These are phyloP conservation scores for Mohoua ochrocephala DNA, from an alignment of 2,113 vertebrate genomes.

Conservation along the genomic window DNA sequence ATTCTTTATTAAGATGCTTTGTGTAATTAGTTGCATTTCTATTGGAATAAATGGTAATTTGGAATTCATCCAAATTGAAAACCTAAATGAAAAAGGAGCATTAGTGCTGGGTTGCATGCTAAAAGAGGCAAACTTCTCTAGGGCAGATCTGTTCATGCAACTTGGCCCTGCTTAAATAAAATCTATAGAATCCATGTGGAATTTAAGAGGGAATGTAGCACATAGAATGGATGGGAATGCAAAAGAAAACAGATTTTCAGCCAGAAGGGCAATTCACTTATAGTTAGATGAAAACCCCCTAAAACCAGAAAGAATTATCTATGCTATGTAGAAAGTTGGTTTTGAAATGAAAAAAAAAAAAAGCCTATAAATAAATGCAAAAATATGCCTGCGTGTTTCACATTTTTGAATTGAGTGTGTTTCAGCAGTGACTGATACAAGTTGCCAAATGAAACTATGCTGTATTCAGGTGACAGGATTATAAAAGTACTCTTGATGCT, in stretches of 20 bases:
- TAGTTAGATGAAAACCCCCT: slow-evolving; percentile 71
- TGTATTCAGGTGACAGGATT: slow-evolving; percentile 1
- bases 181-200: slow-evolving; percentile 71
- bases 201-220: slow-evolving; percentile 52
- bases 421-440: not conserved
- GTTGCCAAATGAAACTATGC: not conserved
- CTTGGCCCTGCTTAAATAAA: slow-evolving; percentile 72
- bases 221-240: slow-evolving; percentile 25
- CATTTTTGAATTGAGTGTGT: not conserved
- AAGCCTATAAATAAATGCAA: slow-evolving; percentile 39
- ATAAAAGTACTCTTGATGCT: not conserved
- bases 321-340: slow-evolving; percentile 30
- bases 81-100: slow-evolving; percentile 73
- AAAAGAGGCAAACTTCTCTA: slow-evolving; percentile 76
- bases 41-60: slow-evolving; percentile 80
- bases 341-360: not conserved
- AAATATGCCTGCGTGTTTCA: slow-evolving; percentile 20
- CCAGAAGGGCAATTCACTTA: slow-evolving; percentile 72
- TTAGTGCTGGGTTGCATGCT: slow-evolving; percentile 73
- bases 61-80: slow-evolving; percentile 82
- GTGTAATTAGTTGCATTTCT: slow-evolving; percentile 76
- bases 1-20: slow-evolving; percentile 74
- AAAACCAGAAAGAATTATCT: slow-evolving; percentile 62
- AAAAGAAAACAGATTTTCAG: slow-evolving; percentile 73
- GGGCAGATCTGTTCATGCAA: slow-evolving; percentile 68